A percentile compares a stretch with the other conserved stretches of the same genome.
Conservation (phyloP, 2,797 vertebrate genomes). For the Muraenolepis orangiensis region DNA sequence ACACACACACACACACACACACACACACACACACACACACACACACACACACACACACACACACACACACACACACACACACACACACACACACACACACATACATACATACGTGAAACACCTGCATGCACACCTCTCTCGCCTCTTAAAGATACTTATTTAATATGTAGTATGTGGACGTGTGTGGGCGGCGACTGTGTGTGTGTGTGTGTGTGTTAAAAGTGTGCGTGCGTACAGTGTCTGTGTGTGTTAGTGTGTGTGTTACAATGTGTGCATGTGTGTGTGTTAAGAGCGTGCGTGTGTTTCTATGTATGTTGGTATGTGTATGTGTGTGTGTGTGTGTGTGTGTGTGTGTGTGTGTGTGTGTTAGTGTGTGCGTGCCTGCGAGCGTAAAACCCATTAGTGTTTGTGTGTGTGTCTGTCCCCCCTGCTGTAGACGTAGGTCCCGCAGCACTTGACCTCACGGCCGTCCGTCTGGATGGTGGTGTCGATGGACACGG, state of each 20-base stretch:
- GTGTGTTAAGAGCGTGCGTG: too few species aligned
- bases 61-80: conserved; percentile 4
- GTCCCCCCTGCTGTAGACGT: conserved; percentile 78
- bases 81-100: conserved; percentile 7
- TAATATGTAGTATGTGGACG: too few species aligned
- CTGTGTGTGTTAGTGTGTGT: background rate
- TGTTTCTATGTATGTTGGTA: too few species aligned
- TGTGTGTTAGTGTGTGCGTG: too few species aligned
- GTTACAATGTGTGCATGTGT: background rate
- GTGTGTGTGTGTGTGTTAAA: background rate
- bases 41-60: background rate
- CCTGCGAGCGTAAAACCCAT: too few species aligned
- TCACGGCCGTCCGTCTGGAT: conserved; percentile 76
- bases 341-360: too few species aligned
- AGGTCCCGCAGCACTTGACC: conserved; percentile 84
- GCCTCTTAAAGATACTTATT: too few species aligned
- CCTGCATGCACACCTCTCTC: too few species aligned
- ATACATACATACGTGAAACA: too few species aligned
- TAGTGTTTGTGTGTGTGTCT: background rate
- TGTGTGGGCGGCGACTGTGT: too few species aligned
- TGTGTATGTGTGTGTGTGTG: background rate
- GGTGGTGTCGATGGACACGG: conserved; percentile 84
- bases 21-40: conserved; percentile 6
- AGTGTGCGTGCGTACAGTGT: background rate
- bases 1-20: conserved; percentile 4